Conservation (phyloP, 2,888 invertebrate species). For the Trichogramma evanescens region DNA sequence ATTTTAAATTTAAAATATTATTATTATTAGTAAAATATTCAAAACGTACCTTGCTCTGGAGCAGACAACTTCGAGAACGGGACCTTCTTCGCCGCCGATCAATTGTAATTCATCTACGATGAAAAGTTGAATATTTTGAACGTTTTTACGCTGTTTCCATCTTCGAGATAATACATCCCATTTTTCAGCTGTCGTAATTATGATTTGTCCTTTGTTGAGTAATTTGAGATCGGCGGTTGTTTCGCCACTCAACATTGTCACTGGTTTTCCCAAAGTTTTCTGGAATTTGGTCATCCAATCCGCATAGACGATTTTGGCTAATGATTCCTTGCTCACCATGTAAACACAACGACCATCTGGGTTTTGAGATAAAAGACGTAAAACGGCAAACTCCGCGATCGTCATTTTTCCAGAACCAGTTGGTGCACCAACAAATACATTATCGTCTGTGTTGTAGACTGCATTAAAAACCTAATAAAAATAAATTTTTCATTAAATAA, state of each 20-base stretch:
- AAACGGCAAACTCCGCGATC: constrained; percentile 91
- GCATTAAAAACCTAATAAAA: constrained; percentile 77
- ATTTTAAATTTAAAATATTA: neutral
- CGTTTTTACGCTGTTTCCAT: constrained; percentile 98
- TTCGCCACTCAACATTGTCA: constrained; percentile 90
- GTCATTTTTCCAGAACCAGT: constrained; percentile 90
- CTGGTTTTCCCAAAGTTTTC: constrained; percentile 72
- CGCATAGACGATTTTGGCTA: constrained; percentile 81
- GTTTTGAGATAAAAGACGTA: constrained; percentile 73
- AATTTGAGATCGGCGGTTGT: constrained; percentile 94
- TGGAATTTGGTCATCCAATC: constrained; percentile 91
- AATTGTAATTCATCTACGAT: constrained; percentile 94
- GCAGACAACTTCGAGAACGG: constrained; percentile 88
- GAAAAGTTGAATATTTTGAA: constrained; percentile 92
- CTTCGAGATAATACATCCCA: constrained; percentile 97
- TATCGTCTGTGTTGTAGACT: constrained; percentile 96
- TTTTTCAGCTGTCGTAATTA: constrained; percentile 93
- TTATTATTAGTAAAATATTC: neutral
- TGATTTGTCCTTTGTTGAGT: constrained; percentile 88
- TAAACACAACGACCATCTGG: constrained; percentile 84
- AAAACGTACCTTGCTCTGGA: constrained; percentile 59
- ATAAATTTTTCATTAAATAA: neutral
- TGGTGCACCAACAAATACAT: constrained; percentile 91
- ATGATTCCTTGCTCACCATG: constrained; percentile 83
- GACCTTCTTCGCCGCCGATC: constrained; percentile 83